phyloP scores from a whole-genome alignment of 64 coral and sea anemone species.

The Montipora cactus region DNA sequence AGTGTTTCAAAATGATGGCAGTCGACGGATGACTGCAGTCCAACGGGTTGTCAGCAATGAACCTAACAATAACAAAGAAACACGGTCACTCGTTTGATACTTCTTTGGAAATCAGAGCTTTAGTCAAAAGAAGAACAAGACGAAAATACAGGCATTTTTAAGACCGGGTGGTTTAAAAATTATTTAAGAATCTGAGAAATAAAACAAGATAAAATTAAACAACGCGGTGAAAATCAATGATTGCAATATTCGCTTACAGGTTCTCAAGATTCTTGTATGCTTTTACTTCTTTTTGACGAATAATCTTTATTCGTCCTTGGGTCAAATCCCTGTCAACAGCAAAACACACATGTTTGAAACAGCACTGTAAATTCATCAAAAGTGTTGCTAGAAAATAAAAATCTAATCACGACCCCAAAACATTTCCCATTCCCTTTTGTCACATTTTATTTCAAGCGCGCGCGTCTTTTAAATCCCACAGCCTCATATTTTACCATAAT shows the following conservation, averaged over 20 bases:
- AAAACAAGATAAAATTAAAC: background rate
- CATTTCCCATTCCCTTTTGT: too few species aligned
- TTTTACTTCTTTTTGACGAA: background rate
- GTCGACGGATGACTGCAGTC: slow-evolving; percentile 7
- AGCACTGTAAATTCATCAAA: too few species aligned
- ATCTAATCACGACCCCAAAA: too few species aligned
- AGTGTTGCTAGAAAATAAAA: too few species aligned
- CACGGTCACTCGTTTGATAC: background rate
- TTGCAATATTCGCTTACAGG: background rate
- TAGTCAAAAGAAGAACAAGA: too few species aligned
- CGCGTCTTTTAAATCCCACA: too few species aligned
- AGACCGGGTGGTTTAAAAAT: too few species aligned
- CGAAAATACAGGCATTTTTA: too few species aligned
- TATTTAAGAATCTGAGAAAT: too few species aligned
- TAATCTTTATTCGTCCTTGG: background rate
- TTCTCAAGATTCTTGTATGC: slow-evolving; percentile 23
- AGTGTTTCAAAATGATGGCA: background rate
- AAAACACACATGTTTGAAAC: background rate
- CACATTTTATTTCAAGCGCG: too few species aligned
- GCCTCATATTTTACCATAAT: too few species aligned
- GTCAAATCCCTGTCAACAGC: background rate
- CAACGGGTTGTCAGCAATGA: slow-evolving; percentile 16
- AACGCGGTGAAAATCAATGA: background rate
- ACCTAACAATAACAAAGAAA: background rate
- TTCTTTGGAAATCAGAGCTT: background rate